Conservation (phyloP, 1,140 invertebrate species). For the Rhopalosiphum maidis region DNA sequence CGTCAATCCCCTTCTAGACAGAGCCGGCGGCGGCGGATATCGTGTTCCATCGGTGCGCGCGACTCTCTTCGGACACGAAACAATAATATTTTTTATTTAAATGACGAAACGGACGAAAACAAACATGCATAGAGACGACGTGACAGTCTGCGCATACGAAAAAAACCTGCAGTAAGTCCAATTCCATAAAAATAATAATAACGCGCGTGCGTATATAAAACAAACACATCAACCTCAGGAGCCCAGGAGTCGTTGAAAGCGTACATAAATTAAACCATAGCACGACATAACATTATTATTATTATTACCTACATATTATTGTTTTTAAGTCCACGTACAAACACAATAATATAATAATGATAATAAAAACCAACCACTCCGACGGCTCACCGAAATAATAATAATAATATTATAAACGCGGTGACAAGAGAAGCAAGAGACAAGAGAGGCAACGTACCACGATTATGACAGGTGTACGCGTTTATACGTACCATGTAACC, state of each 20-base stretch:
- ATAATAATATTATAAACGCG: background rate
- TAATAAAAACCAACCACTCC: background rate
- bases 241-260: background rate
- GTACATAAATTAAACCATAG: background rate
- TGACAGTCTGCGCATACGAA: background rate
- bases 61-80: background rate
- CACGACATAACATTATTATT: background rate
- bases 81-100: constrained; percentile 1
- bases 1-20: background rate
- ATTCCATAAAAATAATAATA: background rate
- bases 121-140: background rate
- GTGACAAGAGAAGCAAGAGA: background rate
- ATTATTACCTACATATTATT: constrained; percentile 28
- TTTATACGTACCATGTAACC: background rate
- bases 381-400: background rate
- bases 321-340: background rate
- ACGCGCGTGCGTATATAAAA: background rate
- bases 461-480: background rate
- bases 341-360: background rate
- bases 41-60: background rate
- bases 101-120: background rate
- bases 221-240: background rate
- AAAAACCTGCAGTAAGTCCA: background rate
- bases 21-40: background rate
- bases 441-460: background rate